Conservation (phyloP, 2,888 invertebrate species). For the Augiades crinisus region DNA sequence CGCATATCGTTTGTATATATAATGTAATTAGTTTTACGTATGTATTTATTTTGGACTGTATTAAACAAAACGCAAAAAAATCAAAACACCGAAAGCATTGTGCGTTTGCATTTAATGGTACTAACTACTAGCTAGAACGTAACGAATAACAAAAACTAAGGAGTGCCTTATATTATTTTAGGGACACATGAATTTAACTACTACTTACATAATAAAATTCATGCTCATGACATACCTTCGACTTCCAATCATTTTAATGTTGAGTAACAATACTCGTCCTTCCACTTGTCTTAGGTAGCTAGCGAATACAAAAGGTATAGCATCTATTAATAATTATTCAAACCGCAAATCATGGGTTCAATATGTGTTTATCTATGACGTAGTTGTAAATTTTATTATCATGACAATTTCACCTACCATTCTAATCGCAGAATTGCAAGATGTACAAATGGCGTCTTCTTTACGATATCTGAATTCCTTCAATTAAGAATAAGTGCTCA, state of each 20-base stretch:
- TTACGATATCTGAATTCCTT: slow-evolving; percentile 11
- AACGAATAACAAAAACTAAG: too few relatives aligned
- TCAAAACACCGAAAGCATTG: too few relatives aligned
- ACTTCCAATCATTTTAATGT: slow-evolving; percentile 54
- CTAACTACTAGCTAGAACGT: too few relatives aligned
- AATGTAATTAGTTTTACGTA: too few relatives aligned
- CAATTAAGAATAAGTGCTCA: neutral
- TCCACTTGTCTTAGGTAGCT: slow-evolving; percentile 55
- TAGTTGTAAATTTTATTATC: slow-evolving; percentile 7
- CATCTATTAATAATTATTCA: slow-evolving; percentile 30
- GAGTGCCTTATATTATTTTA: neutral
- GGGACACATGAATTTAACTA: neutral
- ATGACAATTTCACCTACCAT: slow-evolving; percentile 3
- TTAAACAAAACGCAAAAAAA: too few relatives aligned
- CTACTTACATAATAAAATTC: neutral
- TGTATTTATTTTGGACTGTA: too few relatives aligned
- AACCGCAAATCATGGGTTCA: neutral
- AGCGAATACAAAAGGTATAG: slow-evolving; percentile 43
- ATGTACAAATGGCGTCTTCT: slow-evolving; percentile 1
- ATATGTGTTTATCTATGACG: neutral
- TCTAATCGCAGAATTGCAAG: neutral
- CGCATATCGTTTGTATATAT: too few relatives aligned
- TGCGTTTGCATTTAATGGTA: too few relatives aligned
- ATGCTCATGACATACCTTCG: slow-evolving; percentile 52
- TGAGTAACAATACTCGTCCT: slow-evolving; percentile 37